Evolutionary conservation across 2,797 vertebrate genomes (phyloP).

Genomic region (Chaetophractus vellerosus): DNA sequence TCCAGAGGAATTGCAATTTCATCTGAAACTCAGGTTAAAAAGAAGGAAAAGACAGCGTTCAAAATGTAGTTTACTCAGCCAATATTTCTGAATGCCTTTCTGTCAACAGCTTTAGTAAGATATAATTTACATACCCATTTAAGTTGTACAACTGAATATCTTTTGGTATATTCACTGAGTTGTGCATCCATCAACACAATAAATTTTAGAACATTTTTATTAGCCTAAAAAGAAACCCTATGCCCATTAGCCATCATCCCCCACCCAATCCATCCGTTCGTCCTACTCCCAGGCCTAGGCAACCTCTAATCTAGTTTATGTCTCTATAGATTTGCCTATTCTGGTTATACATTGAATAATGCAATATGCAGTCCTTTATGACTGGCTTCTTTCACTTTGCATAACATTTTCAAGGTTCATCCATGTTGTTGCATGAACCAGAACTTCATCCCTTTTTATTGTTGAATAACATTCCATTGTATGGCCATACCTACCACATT

Average conservation of each 20-base stretch:
- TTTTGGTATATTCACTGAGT: neutral
- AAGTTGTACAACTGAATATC: neutral
- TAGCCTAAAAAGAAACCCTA: neutral
- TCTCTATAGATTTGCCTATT: neutral
- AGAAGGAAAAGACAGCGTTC: neutral
- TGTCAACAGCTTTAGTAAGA: neutral
- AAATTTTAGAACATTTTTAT: neutral
- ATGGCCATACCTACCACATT: neutral
- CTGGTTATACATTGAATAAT: neutral
- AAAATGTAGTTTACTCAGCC: neutral
- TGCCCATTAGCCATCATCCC: neutral
- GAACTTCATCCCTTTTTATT: neutral
- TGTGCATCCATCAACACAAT: neutral
- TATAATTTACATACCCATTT: neutral
- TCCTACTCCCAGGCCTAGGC: neutral
- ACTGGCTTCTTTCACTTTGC: neutral
- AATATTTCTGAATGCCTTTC: neutral
- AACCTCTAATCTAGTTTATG: neutral
- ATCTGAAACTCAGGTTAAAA: neutral
- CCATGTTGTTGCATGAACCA: neutral
- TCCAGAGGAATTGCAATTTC: neutral
- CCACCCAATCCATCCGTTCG: neutral
- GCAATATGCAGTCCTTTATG: neutral
- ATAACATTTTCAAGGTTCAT: neutral
- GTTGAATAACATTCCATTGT: neutral